These are phyloP conservation scores for Calidris pugnax DNA, from an alignment of 2,113 vertebrate genomes.

Conservation along the genomic window DNA sequence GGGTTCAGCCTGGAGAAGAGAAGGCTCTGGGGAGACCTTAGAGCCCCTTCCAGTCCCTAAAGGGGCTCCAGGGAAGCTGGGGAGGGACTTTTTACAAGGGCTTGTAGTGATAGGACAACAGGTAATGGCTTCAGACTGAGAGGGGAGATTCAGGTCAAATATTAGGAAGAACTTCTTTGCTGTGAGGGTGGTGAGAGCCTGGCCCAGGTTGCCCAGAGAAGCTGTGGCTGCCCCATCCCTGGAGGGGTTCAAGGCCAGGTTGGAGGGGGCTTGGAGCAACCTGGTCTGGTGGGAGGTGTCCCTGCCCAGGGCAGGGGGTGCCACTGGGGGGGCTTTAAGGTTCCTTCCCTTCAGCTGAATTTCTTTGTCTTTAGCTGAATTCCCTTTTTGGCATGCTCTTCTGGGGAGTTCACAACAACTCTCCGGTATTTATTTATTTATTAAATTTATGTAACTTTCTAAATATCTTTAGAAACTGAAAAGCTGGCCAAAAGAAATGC, in stretches of 20 bases:
- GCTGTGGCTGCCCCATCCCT: too few relatives aligned
- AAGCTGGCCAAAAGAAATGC: background rate
- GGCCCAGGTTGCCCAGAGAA: too few relatives aligned
- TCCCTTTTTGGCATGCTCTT: background rate
- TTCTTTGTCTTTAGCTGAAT: background rate
- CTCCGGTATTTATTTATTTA: background rate
- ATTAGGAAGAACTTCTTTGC: too few relatives aligned
- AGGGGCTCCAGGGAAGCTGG: background rate
- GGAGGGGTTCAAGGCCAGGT: background rate
- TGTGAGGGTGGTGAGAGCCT: too few relatives aligned
- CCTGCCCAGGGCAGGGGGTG: background rate
- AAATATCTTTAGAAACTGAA: background rate
- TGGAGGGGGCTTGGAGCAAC: background rate
- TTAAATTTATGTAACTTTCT: background rate
- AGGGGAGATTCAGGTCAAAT: too few relatives aligned
- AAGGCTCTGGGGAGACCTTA: background rate
- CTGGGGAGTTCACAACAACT: too few relatives aligned
- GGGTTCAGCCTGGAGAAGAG: background rate
- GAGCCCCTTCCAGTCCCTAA: background rate
- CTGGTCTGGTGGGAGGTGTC: background rate
- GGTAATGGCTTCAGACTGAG: too few relatives aligned
- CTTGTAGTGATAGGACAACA: too few relatives aligned
- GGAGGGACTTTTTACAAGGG: background rate
- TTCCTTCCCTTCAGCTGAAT: background rate
- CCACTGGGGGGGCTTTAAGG: background rate